A percentile compares a stretch with the other conserved stretches of the same genome.
These are phyloP conservation scores for Apocrypta bakeri DNA, from an alignment of 1,140 invertebrate genomes.

Conservation along the genomic window DNA sequence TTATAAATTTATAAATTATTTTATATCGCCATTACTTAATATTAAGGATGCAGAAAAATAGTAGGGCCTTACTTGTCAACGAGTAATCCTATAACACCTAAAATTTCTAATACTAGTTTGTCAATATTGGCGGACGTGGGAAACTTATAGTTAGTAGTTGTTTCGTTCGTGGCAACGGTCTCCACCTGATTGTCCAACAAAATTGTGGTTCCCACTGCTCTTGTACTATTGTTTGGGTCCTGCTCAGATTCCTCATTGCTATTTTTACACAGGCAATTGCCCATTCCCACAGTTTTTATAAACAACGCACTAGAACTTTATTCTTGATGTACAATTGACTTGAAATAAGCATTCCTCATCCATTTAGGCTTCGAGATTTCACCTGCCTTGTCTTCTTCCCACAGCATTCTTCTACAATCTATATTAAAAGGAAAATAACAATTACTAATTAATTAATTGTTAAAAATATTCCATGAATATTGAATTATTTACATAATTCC, in stretches of 20 bases:
- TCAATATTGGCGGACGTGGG: conserved; percentile 77
- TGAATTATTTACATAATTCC: too few species aligned
- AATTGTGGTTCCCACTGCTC: conserved; percentile 61
- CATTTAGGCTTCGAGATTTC: conserved; percentile 19
- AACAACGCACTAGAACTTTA: conserved; percentile 10
- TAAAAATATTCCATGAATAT: too few species aligned
- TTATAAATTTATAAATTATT: too few species aligned
- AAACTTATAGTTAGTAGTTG: conserved; percentile 62
- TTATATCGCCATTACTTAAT: too few species aligned
- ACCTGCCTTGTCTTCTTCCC: not conserved
- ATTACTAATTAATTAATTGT: too few species aligned
- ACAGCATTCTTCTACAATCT: not conserved
- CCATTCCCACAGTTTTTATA: conserved; percentile 74
- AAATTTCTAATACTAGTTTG: conserved; percentile 85
- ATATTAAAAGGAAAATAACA: not conserved
- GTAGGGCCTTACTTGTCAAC: conserved; percentile 83
- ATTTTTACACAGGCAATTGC: conserved; percentile 79
- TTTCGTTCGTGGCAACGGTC: conserved; percentile 57
- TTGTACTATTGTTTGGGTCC: conserved; percentile 24
- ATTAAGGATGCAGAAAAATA: not conserved
- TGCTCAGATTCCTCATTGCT: conserved; percentile 65
- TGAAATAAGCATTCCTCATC: conserved; percentile 21
- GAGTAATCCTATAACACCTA: conserved; percentile 85
- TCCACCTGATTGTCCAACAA: conserved; percentile 62
- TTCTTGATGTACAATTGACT: not conserved